Evolutionary conservation across 1,140 invertebrate species (phyloP).

Genomic region (Portunus trituberculatus): DNA sequence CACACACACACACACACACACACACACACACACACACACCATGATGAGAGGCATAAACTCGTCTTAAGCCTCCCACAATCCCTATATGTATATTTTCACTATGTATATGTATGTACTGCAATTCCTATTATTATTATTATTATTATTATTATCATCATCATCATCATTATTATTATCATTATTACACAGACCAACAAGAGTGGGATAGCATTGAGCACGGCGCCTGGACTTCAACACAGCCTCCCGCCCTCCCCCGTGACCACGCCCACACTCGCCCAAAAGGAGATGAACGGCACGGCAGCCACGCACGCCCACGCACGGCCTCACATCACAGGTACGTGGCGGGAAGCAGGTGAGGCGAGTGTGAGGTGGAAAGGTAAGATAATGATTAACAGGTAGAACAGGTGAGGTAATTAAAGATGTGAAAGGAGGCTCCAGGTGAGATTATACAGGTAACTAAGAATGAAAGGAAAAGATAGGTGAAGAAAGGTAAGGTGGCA

Average conservation of each 20-base stretch:
- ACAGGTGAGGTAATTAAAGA: background rate
- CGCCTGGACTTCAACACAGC: background rate
- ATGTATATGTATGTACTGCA: background rate
- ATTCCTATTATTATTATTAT: no score
- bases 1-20: no score
- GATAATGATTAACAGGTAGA: background rate
- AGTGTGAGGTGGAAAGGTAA: background rate
- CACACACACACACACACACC: no score
- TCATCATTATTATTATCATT: no score
- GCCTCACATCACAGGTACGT: background rate
- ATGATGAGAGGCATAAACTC: no score
- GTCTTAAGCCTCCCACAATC: no score
- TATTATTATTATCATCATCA: no score
- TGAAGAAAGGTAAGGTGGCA: no score
- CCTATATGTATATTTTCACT: background rate
- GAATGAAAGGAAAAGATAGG: background rate
- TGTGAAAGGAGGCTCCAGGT: no score
- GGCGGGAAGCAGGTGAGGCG: no score
- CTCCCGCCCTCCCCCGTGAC: background rate
- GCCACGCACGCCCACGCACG: background rate
- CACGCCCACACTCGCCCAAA: background rate
- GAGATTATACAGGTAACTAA: background rate
- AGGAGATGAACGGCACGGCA: background rate
- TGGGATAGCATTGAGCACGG: background rate
- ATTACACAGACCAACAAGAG: no score